A percentile compares a stretch with the other conserved stretches of the same genome.
These are phyloP conservation scores for Hycleus cichorii DNA, from an alignment of 1,140 invertebrate species.

Conservation along the genomic window DNA sequence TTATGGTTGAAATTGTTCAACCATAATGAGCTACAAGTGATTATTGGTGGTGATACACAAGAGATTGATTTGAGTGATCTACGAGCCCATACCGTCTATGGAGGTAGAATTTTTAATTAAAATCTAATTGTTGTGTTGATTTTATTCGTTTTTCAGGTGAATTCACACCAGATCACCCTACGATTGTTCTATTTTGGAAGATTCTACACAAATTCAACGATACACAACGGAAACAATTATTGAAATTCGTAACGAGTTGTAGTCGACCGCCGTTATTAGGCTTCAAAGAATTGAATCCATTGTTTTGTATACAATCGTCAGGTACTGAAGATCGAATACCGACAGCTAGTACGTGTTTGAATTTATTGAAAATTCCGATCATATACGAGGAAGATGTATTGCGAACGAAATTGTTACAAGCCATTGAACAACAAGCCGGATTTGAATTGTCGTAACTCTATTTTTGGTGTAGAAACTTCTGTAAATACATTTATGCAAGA, in stretches of 20 bases:
- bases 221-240: slow-evolving; percentile 72
- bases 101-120: slow-evolving; percentile 42
- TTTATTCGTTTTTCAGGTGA: slow-evolving; percentile 53
- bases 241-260: slow-evolving; percentile 97
- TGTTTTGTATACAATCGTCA: slow-evolving; percentile 89
- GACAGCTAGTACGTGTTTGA: slow-evolving; percentile 96
- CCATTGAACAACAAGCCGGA: slow-evolving; percentile 89
- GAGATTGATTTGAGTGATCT: slow-evolving; percentile 89
- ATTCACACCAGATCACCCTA: slow-evolving; percentile 71
- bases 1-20: slow-evolving; percentile 95
- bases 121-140: background rate
- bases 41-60: slow-evolving; percentile 89
- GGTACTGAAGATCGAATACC: slow-evolving; percentile 82
- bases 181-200: slow-evolving; percentile 75
- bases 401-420: slow-evolving; percentile 81
- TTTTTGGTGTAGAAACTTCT: no score
- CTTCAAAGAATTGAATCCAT: slow-evolving; percentile 92
- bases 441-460: slow-evolving; percentile 84
- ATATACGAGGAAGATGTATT: slow-evolving; percentile 73
- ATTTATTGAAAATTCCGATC: slow-evolving; percentile 91
- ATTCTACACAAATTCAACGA: slow-evolving; percentile 79
- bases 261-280: slow-evolving; percentile 94
- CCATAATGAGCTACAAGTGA: slow-evolving; percentile 85
- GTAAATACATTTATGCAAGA: no score
- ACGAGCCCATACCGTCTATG: slow-evolving; percentile 75